These are phyloP conservation scores for Macrosiphum euphorbiae DNA, from an alignment of 2,888 invertebrate genomes.

Conservation along the genomic window DNA sequence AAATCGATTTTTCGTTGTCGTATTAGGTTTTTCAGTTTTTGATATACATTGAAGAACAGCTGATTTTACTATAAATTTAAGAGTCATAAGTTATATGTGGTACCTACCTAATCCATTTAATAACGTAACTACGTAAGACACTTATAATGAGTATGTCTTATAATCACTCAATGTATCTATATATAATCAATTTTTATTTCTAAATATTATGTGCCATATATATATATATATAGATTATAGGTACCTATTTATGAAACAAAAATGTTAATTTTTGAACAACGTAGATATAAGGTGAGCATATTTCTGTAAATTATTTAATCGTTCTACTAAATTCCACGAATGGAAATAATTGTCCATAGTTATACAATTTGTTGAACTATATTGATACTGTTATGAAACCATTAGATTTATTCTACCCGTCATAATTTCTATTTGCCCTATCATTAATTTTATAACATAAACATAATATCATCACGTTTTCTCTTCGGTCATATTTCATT, in stretches of 20 bases:
- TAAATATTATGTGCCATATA: neutral
- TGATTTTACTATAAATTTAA: neutral
- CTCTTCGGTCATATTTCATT: constrained; percentile 37
- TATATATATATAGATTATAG: neutral
- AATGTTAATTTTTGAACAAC: neutral
- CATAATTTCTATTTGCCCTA: constrained; percentile 21
- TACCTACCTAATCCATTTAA: too few species aligned
- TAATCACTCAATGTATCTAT: neutral
- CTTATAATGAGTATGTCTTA: too few species aligned
- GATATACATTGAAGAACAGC: neutral
- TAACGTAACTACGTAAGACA: too few species aligned
- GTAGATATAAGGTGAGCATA: neutral
- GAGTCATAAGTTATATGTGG: neutral
- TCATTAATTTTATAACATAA: constrained; percentile 52
- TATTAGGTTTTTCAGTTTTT: neutral
- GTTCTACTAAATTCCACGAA: neutral
- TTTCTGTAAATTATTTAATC: neutral
- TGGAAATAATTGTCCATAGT: neutral
- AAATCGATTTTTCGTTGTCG: neutral
- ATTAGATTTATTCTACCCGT: constrained; percentile 21
- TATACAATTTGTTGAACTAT: constrained; percentile 14
- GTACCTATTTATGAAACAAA: neutral
- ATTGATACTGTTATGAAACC: constrained; percentile 39
- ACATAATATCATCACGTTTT: constrained; percentile 49
- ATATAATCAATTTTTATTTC: neutral